Evolutionary conservation across 2,113 vertebrate species (phyloP), one percentile per base, ranked within the genome.

Genomic region (Peucedramus taeniatus): DNA sequence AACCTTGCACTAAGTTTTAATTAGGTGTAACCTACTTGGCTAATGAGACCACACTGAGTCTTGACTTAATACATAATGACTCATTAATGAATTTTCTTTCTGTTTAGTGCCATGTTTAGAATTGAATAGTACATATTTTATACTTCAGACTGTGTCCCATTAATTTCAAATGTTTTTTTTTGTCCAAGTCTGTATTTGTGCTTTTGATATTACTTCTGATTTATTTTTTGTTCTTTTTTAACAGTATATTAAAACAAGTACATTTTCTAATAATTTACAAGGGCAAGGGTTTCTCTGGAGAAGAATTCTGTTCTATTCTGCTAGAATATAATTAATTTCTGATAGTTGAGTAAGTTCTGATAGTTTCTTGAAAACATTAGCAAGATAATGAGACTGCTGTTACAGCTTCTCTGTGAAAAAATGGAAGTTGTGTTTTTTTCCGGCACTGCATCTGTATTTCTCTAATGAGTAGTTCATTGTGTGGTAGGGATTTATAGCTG

Each of bases 1-100:
- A 64, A 27, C 68, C 70, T 84, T 75, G 45, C 56, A 17, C 33
- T 33, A 33, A 69, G 74, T 85, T 94, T 93, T 96, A 94, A 87
- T 94, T 89, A 93, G 89, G 64, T 79, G 23, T 91, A 96, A 83
- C 61, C 75, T 63, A 26, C 83, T 91, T 95, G 90, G 71, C 50
- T 96, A 85, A 90, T 93, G 82, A 87, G 93, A 83, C 66, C 63
- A 77, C 50, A 40, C 49, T 50, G 59, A 65, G 45, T 65, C 31
- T 75, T 94, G 65, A 93, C 72, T 95, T 93, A 59, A n/a, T 75
- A 51, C 49, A 49, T 90, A 93, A 77, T 68, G 68, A 80, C 35
- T 90, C 45, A 57, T 69, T 87, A 84, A 75, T 94, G 64, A 82
- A 85, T 90, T 90, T 89, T 77, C 45, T 89, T 96, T 81, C 61